phyloP scores from a whole-genome alignment of 2,888 invertebrate species.

The Lacanobia wlatinum region DNA sequence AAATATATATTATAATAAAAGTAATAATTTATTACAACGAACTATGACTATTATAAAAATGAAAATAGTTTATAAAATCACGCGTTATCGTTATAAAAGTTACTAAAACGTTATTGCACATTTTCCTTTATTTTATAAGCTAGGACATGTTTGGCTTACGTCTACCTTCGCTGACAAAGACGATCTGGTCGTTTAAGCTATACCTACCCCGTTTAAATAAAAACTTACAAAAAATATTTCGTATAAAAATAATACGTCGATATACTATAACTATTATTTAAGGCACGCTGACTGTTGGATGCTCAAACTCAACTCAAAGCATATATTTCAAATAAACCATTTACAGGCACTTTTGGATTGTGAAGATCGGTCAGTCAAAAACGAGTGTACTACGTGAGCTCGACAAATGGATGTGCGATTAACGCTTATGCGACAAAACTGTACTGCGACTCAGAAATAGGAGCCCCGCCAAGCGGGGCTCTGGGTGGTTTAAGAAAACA shows the following conservation, averaged over 20 bases:
- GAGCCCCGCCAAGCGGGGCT: too few species aligned
- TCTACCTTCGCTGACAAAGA: not conserved
- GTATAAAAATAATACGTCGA: too few species aligned
- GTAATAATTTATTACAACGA: constrained; percentile 86
- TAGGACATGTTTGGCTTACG: constrained; percentile 63
- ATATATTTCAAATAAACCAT: too few species aligned
- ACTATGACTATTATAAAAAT: constrained; percentile 79
- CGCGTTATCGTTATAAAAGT: constrained; percentile 70
- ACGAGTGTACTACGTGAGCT: too few species aligned
- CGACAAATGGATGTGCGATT: too few species aligned
- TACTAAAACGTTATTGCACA: constrained; percentile 64
- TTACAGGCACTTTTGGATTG: too few species aligned
- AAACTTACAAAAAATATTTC: not conserved
- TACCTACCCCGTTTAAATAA: not conserved
- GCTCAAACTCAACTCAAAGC: too few species aligned
- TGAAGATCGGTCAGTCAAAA: too few species aligned
- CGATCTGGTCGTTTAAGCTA: constrained; percentile 36
- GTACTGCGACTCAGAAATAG: too few species aligned
- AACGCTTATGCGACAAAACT: too few species aligned
- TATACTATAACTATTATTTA: not conserved
- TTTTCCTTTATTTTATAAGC: constrained; percentile 47
- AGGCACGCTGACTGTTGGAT: not conserved
- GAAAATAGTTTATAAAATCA: constrained; percentile 72
- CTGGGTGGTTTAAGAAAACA: too few species aligned
- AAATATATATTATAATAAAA: constrained; percentile 67